Evolutionary conservation across 2,888 invertebrate species (phyloP).

Genomic region (Dryococelus australis): DNA sequence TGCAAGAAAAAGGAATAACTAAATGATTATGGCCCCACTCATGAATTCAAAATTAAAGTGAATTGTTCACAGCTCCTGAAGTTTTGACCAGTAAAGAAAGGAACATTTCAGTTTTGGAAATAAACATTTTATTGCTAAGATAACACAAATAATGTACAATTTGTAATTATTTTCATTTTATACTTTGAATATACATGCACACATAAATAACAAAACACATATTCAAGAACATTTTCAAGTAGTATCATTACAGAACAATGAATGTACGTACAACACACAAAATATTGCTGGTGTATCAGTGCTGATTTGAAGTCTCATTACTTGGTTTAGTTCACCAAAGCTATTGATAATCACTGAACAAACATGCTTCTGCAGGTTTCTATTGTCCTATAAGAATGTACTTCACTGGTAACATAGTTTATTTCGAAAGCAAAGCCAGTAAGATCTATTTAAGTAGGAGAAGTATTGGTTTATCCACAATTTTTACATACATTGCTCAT

Average conservation of each 20-base stretch:
- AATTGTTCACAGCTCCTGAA: too few relatives aligned
- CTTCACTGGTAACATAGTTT: background rate
- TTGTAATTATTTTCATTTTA: background rate
- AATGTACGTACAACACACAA: background rate
- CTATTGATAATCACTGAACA: background rate
- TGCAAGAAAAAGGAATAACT: too few relatives aligned
- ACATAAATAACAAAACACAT: background rate
- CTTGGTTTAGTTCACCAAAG: background rate
- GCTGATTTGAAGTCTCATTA: background rate
- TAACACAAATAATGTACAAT: background rate
- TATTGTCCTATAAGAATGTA: background rate
- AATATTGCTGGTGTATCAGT: slow-evolving; percentile 9
- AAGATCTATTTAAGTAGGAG: background rate
- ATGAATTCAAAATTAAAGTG: too few relatives aligned
- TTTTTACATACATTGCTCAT: background rate
- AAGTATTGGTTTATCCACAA: background rate
- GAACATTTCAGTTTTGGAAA: background rate
- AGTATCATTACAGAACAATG: background rate
- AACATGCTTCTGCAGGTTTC: background rate
- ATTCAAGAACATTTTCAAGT: background rate
- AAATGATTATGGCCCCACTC: too few relatives aligned
- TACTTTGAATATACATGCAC: background rate
- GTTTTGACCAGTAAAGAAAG: background rate
- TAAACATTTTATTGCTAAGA: slow-evolving; percentile 9
- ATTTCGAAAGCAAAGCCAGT: background rate